Base-by-base conservation (phyloP, 2,888 invertebrate species). In the Malacosoma neustria region DNA sequence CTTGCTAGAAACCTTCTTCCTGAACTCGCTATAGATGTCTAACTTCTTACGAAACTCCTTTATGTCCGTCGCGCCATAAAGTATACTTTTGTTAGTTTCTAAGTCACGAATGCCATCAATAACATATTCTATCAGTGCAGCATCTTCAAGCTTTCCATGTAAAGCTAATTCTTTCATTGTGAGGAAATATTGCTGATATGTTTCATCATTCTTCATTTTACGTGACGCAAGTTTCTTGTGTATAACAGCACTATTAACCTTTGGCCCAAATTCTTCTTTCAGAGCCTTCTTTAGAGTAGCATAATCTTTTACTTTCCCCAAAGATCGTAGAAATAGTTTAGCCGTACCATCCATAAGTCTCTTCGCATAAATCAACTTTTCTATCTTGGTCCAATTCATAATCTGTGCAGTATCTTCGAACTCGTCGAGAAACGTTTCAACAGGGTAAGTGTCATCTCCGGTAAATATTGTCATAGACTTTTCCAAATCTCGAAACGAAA, bases 181-280 rank as follows among this genome's bases (percentile, higher is more conserved):
- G 42, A 11, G 15, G 42, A 11, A 45, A 45, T 3, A 32, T 3
- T n/a, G 31, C 42, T 37, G 40, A 2, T 54, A 49, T 1, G 57
- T 57, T 42, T 72, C 68, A 9, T 57, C 50, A 11, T 39, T 46
- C 11, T 52, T 46, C 46, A 62, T 72, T 11, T 40, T 37, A 6
- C 39, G 38, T 9, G 39, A 15, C 13, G 13, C 33, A 1, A 43
- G 29, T 29, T 35, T 37, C 15, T 42, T 42, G 22, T 42, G 37
- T 9, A 42, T 34, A 4, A 14, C 14, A 9, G 40, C 40, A 29
- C 42, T 43, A 35, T 36, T 43, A 1, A 40, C 0, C 11, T 43
- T 38, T 1, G 43, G 34, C 1, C 38, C 40, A 33, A 43, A 40
- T 35, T 43, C 40, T 43, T 43, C 33, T 35, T 12, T 33, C 4